Evolutionary conservation across 2,113 vertebrate genomes (phyloP).

Genomic region (Dermatemys mawii): DNA sequence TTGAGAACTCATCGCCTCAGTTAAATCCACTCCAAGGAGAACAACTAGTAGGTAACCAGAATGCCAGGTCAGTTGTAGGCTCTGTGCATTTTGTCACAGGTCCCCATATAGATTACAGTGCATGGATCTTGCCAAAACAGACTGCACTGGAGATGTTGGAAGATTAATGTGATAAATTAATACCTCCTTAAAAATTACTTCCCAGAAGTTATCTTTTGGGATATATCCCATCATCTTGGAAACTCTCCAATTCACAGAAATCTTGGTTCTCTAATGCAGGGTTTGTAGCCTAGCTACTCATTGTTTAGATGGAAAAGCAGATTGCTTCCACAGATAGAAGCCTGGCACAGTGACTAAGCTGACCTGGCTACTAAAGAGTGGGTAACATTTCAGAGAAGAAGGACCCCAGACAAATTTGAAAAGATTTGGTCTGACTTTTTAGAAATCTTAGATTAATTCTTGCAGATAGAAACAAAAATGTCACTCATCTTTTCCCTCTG

Average conservation of each 20-base stretch:
- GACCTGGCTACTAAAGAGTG: neutral
- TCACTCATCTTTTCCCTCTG: neutral
- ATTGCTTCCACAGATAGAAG: neutral
- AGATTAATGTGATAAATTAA: neutral
- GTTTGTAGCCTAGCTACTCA: neutral
- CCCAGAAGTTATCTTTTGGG: neutral
- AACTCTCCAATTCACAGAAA: neutral
- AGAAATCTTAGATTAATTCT: neutral
- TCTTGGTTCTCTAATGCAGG: neutral
- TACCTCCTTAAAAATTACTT: neutral
- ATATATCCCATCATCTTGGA: neutral
- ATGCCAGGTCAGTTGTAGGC: neutral
- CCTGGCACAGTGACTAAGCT: neutral
- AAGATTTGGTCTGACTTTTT: neutral
- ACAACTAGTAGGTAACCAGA: neutral
- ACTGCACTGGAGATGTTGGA: neutral
- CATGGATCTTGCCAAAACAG: neutral
- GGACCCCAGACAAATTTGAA: neutral
- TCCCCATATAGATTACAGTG: neutral
- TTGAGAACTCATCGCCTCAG: neutral
- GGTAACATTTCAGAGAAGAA: neutral
- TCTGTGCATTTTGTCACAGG: neutral
- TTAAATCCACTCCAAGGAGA: neutral
- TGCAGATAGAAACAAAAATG: neutral
- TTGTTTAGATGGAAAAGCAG: neutral